These are phyloP conservation scores for Antechinus flavipes DNA, from an alignment of 2,113 vertebrate genomes.

Conservation along the genomic window DNA sequence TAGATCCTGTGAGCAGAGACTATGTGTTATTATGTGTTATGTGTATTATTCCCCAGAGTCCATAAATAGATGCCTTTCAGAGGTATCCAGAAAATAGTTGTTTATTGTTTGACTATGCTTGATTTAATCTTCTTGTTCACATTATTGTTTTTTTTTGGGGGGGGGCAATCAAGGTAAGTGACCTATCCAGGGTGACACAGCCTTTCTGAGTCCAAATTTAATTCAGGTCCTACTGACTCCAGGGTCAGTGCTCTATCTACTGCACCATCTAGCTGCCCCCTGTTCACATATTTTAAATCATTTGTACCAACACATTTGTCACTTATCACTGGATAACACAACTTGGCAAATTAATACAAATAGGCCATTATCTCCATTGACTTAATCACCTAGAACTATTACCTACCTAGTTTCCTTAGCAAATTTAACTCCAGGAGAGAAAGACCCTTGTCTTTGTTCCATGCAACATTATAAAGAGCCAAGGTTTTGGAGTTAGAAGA, in stretches of 20 bases:
- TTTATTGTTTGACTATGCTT: not conserved
- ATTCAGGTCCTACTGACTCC: not conserved
- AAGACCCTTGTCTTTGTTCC: not conserved
- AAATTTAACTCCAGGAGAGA: not conserved
- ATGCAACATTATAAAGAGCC: not conserved
- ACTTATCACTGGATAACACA: not conserved
- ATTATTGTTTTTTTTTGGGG: not conserved
- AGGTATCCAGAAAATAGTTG: not conserved
- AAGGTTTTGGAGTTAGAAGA: not conserved
- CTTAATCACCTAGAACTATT: not conserved
- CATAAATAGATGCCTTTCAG: not conserved
- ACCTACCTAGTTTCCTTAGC: not conserved
- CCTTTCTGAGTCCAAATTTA: not conserved
- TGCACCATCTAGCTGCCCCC: too few relatives aligned
- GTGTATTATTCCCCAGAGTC: not conserved
- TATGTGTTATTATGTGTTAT: not conserved
- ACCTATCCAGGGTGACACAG: not conserved
- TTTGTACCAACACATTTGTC: not conserved
- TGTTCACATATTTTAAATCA: not conserved
- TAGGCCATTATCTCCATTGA: not conserved
- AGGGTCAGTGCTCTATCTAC: not conserved
- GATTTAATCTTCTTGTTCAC: not conserved
- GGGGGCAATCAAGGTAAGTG: not conserved
- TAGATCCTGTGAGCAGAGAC: not conserved
- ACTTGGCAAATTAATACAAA: not conserved